These are phyloP conservation scores for Archips xylosteana DNA, from an alignment of 2,888 invertebrate genomes.

Conservation along the genomic window DNA sequence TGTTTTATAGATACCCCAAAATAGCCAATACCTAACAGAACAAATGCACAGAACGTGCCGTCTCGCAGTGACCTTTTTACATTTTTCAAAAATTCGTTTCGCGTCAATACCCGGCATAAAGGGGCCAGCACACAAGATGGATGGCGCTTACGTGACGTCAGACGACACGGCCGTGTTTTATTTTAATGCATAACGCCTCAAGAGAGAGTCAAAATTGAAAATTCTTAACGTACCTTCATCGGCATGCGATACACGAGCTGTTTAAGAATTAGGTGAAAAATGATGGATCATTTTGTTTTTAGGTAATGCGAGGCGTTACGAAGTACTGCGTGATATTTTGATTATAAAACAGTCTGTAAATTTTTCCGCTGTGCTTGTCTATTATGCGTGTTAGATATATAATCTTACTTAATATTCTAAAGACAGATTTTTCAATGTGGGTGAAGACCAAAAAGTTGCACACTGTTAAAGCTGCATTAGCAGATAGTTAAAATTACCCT, in stretches of 20 bases:
- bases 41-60: constrained; percentile 80
- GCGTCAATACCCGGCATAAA: constrained; percentile 71
- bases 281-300: constrained; percentile 21
- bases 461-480: too few relatives aligned
- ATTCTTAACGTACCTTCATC: constrained; percentile 76
- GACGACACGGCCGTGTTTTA: constrained; percentile 76
- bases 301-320: background rate
- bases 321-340: background rate
- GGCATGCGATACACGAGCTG: constrained; percentile 50
- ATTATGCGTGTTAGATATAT: too few relatives aligned
- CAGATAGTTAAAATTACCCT: too few relatives aligned
- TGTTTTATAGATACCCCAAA: constrained; percentile 56
- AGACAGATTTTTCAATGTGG: too few relatives aligned
- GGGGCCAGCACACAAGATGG: constrained; percentile 71
- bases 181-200: constrained; percentile 74
- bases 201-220: constrained; percentile 82
- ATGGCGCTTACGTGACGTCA: constrained; percentile 81
- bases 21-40: constrained; percentile 67
- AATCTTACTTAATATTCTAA: too few relatives aligned
- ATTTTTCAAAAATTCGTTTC: constrained; percentile 83
- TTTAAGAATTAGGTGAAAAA: constrained; percentile 35
- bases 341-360: too few relatives aligned
- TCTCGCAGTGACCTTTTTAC: constrained; percentile 78
- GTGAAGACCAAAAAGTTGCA: too few relatives aligned
- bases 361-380: too few relatives aligned